phyloP scores from a whole-genome alignment of 2,113 vertebrate species.

The Megaleporinus macrocephalus region DNA sequence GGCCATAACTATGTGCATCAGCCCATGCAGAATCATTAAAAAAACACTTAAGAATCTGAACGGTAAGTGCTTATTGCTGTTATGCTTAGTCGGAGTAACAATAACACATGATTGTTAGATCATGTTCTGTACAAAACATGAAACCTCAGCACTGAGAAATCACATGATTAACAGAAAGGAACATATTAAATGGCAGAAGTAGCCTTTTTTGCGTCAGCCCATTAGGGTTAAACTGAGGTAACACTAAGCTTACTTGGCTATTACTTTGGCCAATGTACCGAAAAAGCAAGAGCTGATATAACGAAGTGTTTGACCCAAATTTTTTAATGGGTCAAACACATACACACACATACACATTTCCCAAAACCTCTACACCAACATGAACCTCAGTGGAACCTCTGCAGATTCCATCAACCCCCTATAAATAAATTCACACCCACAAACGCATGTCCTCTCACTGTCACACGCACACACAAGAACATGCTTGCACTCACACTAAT shows the following conservation, averaged over 20 bases:
- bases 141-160: too few relatives aligned
- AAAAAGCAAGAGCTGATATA: neutral
- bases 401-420: neutral
- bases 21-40: too few relatives aligned
- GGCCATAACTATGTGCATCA: too few relatives aligned
- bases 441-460: neutral
- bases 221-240: too few relatives aligned
- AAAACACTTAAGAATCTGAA: too few relatives aligned
- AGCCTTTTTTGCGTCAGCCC: too few relatives aligned
- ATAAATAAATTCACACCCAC: constrained; percentile 4
- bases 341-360: neutral
- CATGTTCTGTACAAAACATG: too few relatives aligned
- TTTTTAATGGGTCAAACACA: constrained; percentile 15
- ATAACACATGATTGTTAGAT: too few relatives aligned
- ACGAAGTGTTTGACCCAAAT: constrained; percentile 14
- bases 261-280: neutral
- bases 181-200: too few relatives aligned
- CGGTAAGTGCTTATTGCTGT: too few relatives aligned
- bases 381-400: constrained; percentile 19
- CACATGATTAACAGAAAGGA: too few relatives aligned
- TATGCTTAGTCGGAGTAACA: too few relatives aligned
- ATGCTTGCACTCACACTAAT: neutral
- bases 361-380: constrained; percentile 27
- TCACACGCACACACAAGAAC: constrained; percentile 6
- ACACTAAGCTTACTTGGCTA: neutral